Conservation (phyloP, 2,113 vertebrate genomes). For the Bubo blakistoni region DNA sequence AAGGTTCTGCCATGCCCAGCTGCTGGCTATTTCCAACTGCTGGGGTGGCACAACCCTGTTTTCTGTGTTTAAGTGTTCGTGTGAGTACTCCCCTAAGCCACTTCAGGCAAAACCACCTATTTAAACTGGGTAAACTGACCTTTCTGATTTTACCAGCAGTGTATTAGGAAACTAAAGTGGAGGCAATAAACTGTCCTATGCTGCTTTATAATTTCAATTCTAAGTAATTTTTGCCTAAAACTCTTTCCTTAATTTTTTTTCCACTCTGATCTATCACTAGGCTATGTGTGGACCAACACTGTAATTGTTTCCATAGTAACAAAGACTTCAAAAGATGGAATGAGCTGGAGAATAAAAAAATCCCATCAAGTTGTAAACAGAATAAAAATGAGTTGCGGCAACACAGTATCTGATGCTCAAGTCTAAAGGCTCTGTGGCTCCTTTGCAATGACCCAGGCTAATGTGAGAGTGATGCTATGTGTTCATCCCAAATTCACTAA, state of each 20-base stretch:
- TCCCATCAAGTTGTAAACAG: background rate
- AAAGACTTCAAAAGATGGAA: constrained; percentile 18
- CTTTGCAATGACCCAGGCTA: background rate
- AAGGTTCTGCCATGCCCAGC: background rate
- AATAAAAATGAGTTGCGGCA: background rate
- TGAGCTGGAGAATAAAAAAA: background rate
- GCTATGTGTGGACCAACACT: background rate
- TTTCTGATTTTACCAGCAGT: background rate
- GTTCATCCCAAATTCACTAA: background rate
- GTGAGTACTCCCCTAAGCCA: background rate
- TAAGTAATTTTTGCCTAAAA: background rate
- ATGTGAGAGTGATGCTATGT: background rate
- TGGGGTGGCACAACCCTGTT: background rate
- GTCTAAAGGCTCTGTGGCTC: background rate
- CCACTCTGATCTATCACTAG: background rate
- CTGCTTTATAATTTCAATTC: background rate
- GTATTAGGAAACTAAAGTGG: background rate
- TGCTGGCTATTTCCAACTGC: background rate
- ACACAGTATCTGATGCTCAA: background rate
- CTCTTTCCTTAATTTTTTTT: background rate
- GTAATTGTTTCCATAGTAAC: constrained; percentile 59
- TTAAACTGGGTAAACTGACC: background rate
- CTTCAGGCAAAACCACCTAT: background rate
- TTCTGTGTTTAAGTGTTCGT: background rate
- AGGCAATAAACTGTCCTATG: background rate